Evolutionary conservation across 2,797 vertebrate species (phyloP).

Genomic region (Anabacerthia variegaticeps): DNA sequence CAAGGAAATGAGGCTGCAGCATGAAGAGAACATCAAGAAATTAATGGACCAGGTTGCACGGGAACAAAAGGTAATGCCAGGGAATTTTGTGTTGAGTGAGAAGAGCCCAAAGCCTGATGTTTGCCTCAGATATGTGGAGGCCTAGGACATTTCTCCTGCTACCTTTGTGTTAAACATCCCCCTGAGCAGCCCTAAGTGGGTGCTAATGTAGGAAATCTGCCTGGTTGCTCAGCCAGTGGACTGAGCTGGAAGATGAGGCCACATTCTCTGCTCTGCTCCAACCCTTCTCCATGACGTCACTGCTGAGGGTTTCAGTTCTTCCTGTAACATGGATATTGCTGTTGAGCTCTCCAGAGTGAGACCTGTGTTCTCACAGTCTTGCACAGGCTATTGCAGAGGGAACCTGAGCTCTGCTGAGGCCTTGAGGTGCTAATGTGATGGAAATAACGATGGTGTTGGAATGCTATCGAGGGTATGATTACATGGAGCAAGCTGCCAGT

Average conservation of each 20-base stretch:
- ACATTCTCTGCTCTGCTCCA: neutral
- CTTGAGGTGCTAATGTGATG: neutral
- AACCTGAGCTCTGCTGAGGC: neutral
- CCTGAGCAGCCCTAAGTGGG: neutral
- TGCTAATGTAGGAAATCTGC: neutral
- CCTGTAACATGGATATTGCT: neutral
- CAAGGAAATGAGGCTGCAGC: constrained; percentile 88
- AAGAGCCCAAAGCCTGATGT: neutral
- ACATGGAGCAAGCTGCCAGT: neutral
- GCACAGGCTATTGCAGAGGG: neutral
- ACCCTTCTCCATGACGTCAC: neutral
- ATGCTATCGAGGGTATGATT: neutral
- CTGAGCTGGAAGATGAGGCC: neutral
- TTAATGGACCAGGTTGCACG: constrained; percentile 74
- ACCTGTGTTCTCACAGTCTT: neutral
- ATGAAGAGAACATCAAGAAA: constrained; percentile 88
- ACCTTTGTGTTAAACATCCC: rapidly evolving
- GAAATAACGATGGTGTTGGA: neutral
- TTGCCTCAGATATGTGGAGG: neutral
- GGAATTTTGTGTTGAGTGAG: neutral
- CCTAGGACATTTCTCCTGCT: neutral
- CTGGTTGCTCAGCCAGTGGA: neutral
- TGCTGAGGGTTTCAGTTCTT: neutral
- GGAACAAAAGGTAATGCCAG: constrained; percentile 74
- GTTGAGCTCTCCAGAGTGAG: neutral